A percentile compares a stretch with the other conserved stretches of the same genome.
Conservation (phyloP, 1,140 invertebrate genomes). For the Colletes gigas region DNA sequence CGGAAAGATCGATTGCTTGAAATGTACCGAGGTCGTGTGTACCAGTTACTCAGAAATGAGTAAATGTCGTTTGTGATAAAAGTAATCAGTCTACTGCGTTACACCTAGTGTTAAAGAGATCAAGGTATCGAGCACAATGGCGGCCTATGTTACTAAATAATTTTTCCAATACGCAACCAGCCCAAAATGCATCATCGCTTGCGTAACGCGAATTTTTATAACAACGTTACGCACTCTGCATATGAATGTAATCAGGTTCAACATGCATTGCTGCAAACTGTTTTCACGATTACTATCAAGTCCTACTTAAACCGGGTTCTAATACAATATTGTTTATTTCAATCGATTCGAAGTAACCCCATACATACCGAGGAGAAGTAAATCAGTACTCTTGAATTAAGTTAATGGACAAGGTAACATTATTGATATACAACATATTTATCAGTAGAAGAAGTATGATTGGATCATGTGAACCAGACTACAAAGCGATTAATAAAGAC, state of each 20-base stretch:
- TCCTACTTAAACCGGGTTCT: too few species aligned
- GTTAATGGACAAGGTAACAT: too few species aligned
- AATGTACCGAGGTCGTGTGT: background rate
- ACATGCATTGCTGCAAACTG: background rate
- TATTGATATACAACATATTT: too few species aligned
- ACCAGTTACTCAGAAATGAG: background rate
- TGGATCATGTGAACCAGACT: too few species aligned
- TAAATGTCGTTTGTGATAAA: background rate
- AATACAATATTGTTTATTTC: too few species aligned
- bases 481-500: too few species aligned
- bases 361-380: too few species aligned
- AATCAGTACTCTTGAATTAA: too few species aligned
- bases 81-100: background rate
- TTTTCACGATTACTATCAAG: too few species aligned
- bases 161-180: background rate
- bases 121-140: slow-evolving; percentile 33
- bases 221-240: slow-evolving; percentile 3
- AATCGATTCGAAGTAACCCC: too few species aligned
- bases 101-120: slow-evolving; percentile 15
- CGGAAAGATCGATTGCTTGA: too few species aligned
- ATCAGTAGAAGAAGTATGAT: too few species aligned
- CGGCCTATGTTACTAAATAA: slow-evolving; percentile 6
- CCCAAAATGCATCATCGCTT: slow-evolving; percentile 15
- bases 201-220: slow-evolving; percentile 22
- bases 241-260: slow-evolving; percentile 12